Percentiles rank a stretch among this genome's conserved stretches.
These are phyloP conservation scores for Cotesia glomerata DNA, from an alignment of 1,140 invertebrate genomes.

Conservation along the genomic window DNA sequence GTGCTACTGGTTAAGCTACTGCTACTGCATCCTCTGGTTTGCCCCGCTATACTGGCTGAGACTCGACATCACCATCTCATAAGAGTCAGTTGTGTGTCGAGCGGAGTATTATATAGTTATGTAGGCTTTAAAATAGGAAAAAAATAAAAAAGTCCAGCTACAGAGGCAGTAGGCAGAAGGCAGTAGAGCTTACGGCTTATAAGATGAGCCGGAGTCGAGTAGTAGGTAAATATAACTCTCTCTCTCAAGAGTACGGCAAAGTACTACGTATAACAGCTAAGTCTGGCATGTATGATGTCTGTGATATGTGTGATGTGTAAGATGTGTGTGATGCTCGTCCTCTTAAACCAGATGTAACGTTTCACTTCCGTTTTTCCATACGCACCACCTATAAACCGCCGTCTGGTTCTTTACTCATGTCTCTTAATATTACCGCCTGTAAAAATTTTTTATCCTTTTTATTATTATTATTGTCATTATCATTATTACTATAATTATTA, in stretches of 20 bases:
- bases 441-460: not conserved
- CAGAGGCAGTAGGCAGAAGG: not conserved
- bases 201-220: slow-evolving; percentile 30
- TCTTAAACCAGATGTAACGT: slow-evolving; percentile 53
- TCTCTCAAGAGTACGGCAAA: not conserved
- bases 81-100: too few relatives aligned
- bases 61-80: too few relatives aligned
- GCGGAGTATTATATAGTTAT: not conserved
- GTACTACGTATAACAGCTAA: not conserved
- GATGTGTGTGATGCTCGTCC: slow-evolving; percentile 16
- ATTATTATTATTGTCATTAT: not conserved
- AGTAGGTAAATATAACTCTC: slow-evolving; percentile 21
- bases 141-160: too few relatives aligned
- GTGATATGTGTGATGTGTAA: not conserved
- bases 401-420: slow-evolving; percentile 1
- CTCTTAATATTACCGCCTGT: not conserved
- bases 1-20: too few relatives aligned
- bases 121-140: not conserved
- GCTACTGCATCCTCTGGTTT: too few relatives aligned
- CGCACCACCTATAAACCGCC: not conserved
- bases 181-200: too few relatives aligned
- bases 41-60: too few relatives aligned
- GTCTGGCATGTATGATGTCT: not conserved
- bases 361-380: slow-evolving; percentile 48
- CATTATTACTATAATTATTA: not conserved